Evolutionary conservation across 2,888 invertebrate species (phyloP), one percentile per base, ranked within the genome.

Genomic region (Zootermopsis nevadensis): DNA sequence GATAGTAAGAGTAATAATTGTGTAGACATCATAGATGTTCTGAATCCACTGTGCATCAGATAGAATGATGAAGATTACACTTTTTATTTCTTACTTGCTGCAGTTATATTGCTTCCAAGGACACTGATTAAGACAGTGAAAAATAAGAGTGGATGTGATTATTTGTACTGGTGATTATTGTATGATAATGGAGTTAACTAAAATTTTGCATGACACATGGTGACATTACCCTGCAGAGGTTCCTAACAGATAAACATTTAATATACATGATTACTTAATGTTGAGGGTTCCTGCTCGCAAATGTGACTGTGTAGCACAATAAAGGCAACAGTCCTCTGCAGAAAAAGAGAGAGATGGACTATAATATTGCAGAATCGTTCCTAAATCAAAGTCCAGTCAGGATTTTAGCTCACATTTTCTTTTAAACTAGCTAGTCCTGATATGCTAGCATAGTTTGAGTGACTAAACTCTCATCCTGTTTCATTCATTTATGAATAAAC

Each of bases 141-240:
- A 72, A 60, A 83, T 30, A n/a, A 48, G 74, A 38, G 1, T 2
- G 31, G 38, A 33, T 74, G 74, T 38, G 48, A 53, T 74, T 81
- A 53, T 84, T 77, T 84, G 82, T 82, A 80, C 77, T 83, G 84
- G 79, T 84, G 84, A 82, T 81, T 80, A 74, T 69, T 72, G 10
- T 72, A 24, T 69, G n/a, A 48, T 66, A 31, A 35, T 84, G 30
- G 48, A 80, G 69, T 80, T 55, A 83, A 33, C 55, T 76, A 76
- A 77, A 48, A 60, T 81, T 60, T 83, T 80, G 72, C 77, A 60
- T 83, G 79, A 80, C 79, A 77, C 35, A 83, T 33, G 79, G 81
- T 84, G 81, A 67, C 82, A 82, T 67, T 67, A 35, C 79, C 83
- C 83, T 83, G 81, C 80, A 66, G 82, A 82, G 84, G 83, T 85